A percentile compares a stretch with the other conserved stretches of the same genome.
phyloP scores from a whole-genome alignment of 2,888 invertebrate genomes.

The Seira musarum region DNA sequence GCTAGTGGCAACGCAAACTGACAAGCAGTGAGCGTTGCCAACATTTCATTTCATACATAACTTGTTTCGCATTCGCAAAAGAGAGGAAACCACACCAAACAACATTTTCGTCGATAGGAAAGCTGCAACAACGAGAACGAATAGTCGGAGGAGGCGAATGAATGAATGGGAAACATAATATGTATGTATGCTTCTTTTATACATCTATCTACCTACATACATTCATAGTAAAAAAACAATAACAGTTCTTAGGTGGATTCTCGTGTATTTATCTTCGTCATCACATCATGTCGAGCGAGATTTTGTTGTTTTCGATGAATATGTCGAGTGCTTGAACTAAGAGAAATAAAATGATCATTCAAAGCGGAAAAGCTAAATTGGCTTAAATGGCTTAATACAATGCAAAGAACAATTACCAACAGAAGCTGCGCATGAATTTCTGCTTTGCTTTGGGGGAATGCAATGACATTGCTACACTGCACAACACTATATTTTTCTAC shows the following conservation, averaged over 20 bases:
- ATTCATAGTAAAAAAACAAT: not conserved
- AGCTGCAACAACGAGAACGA: not conserved
- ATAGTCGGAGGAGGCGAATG: not conserved
- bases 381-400: not conserved
- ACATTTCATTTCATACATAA: slow-evolving; percentile 10
- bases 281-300: too few relatives aligned
- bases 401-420: not conserved
- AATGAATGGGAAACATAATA: not conserved
- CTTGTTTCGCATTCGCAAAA: not conserved
- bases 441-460: not conserved
- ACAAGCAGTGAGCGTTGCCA: not conserved
- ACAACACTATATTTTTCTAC: too few relatives aligned
- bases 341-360: not conserved
- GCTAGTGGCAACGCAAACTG: slow-evolving; percentile 3
- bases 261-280: not conserved
- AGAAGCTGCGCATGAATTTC: not conserved
- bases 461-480: not conserved
- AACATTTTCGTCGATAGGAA: not conserved
- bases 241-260: not conserved
- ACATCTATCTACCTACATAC: too few relatives aligned
- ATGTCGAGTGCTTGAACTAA: not conserved
- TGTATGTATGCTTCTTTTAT: too few relatives aligned
- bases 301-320: not conserved
- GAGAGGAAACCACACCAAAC: slow-evolving; percentile 1
- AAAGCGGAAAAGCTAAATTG: not conserved